Base-by-base conservation (phyloP, 2,797 vertebrate species). In the Thalassophryne amazonica region DNA sequence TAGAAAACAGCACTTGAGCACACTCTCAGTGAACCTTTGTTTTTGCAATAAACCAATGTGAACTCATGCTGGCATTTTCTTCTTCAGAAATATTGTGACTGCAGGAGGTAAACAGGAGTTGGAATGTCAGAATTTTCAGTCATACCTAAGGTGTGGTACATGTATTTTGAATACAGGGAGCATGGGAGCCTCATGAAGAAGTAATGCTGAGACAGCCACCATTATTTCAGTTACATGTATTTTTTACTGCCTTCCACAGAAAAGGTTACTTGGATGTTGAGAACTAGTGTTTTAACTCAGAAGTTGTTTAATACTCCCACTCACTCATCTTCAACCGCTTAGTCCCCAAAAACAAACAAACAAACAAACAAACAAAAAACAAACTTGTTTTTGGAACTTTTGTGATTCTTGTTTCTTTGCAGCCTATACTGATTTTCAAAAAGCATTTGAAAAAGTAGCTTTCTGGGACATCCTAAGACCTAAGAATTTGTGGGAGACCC, bases 1-100 rank as follows among this genome's bases (percentile, higher is more conserved):
- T 40, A 66, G 38, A 40, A 30, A 34, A 23, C 40, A 3, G 43
- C 42, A 39, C 60, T 60, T 12, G 6, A 35, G 39, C 45, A 34
- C 24, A 72, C 60, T 62, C 60, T 54, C 49, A 18, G 42, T 65
- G 61, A 77, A 78, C 65, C 57, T 47, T 55, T 36, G 49, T 63
- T 60, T 49, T 51, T 43, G 25, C 7, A 4, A 31, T 49, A 34
- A 63, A 71, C 75, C 66, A 39, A 54, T 67, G 29, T 13, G 25
- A 59, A 52, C 34, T 48, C 60, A 39, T 3, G 16, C 49, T 69
- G 36, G n/a, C 42, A 40, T 23, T 69, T 60, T 35, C 10, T 14
- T 51, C 42, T 36, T 46, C 19, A 32, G 23, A 69, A 50, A 60
- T 31, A 49, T 22, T 40, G 22, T 12, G 22, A 16, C 25, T 23